Evolutionary conservation across 2,888 invertebrate genomes (phyloP).

Genomic region (Watsonalla cultraria): DNA sequence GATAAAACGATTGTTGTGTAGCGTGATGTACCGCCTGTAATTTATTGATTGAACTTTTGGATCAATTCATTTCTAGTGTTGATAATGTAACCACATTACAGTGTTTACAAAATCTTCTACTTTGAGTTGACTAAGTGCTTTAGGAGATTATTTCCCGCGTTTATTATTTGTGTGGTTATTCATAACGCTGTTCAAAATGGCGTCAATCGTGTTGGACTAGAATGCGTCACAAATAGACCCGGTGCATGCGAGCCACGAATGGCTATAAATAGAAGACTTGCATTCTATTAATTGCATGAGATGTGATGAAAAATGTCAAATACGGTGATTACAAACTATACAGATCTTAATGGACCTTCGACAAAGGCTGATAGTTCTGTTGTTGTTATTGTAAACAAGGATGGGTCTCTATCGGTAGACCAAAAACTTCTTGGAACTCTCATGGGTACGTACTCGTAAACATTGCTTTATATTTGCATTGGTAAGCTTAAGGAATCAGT

Average conservation of each 20-base stretch:
- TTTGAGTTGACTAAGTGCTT: background rate
- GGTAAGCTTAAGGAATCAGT: too few species aligned
- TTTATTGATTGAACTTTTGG: background rate
- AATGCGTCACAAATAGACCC: constrained; percentile 69
- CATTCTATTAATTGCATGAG: constrained; percentile 48
- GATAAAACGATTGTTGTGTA: background rate
- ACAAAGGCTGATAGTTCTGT: constrained; percentile 83
- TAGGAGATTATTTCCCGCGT: constrained; percentile 7
- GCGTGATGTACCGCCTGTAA: background rate
- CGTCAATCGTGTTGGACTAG: constrained; percentile 57
- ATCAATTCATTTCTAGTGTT: background rate
- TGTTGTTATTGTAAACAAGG: constrained; percentile 91
- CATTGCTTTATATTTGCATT: constrained; percentile 14
- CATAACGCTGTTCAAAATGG: constrained; percentile 63
- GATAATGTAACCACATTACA: background rate
- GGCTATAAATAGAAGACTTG: constrained; percentile 68
- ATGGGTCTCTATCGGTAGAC: constrained; percentile 90
- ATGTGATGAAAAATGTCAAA: constrained; percentile 71
- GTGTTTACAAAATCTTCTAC: background rate
- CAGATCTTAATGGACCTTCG: constrained; percentile 73
- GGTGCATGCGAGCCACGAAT: constrained; percentile 55
- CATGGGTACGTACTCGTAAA: constrained; percentile 80
- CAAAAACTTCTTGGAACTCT: constrained; percentile 87
- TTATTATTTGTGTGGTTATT: constrained; percentile 15
- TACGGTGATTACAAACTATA: constrained; percentile 75